Evolutionary conservation across 2,797 vertebrate species (phyloP).

Genomic region (Neopelma chrysocephalum): DNA sequence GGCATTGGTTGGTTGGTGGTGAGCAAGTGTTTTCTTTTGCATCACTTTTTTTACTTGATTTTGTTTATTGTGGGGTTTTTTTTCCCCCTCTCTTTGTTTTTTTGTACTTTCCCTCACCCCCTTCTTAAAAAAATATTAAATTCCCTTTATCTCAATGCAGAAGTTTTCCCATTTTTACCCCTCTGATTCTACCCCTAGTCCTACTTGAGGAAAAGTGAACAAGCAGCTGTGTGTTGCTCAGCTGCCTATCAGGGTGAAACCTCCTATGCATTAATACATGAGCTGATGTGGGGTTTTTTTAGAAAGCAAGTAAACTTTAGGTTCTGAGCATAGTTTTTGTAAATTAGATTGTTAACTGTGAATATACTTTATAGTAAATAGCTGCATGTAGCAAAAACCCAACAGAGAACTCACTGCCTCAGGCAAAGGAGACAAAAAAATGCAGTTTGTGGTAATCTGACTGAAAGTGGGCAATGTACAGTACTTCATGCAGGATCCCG

Average conservation of each 20-base stretch:
- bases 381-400: neutral
- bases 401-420: neutral
- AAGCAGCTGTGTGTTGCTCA: neutral
- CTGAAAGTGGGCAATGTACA: neutral
- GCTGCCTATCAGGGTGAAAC: neutral
- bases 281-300: neutral
- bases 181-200: neutral
- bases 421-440: neutral
- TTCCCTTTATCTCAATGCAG: neutral
- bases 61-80: neutral
- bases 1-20: accelerated
- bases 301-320: neutral
- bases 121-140: neutral
- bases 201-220: neutral
- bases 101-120: accelerated
- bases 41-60: neutral
- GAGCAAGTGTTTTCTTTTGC: neutral
- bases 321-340: neutral
- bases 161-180: neutral
- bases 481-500: neutral
- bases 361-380: neutral
- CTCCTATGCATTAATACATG: neutral
- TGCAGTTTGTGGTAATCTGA: neutral
- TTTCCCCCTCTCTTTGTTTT: accelerated
- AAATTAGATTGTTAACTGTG: neutral